Evolutionary conservation across 1,140 invertebrate genomes (phyloP).

Genomic region (Trichonephila clavata): DNA sequence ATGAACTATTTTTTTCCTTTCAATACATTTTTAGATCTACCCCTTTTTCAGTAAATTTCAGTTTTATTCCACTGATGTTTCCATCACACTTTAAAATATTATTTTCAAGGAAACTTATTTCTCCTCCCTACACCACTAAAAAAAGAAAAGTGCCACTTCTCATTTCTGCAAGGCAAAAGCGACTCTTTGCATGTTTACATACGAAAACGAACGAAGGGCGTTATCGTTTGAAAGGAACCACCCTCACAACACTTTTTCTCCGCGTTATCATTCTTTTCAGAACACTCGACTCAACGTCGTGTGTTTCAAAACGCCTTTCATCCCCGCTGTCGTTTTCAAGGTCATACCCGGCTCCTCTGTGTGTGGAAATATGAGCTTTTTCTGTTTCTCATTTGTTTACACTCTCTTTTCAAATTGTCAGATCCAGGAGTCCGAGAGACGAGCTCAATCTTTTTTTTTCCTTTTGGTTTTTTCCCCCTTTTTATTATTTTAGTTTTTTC

Average conservation of each 20-base stretch:
- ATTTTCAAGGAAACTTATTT: neutral
- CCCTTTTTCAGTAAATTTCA: too few relatives aligned
- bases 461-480: neutral
- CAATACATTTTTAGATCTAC: too few relatives aligned
- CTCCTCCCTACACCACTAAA: too few relatives aligned
- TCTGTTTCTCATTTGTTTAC: conserved; percentile 25
- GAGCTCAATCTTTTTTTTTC: neutral
- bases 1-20: too few relatives aligned
- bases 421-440: neutral
- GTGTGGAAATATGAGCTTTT: conserved; percentile 1
- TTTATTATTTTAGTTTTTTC: neutral
- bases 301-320: neutral
- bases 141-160: neutral
- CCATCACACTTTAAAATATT: too few relatives aligned
- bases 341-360: neutral
- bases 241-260: neutral
- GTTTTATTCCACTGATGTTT: too few relatives aligned
- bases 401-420: conserved; percentile 26
- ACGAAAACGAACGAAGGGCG: neutral
- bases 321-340: conserved; percentile 9
- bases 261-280: neutral
- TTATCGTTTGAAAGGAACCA: neutral
- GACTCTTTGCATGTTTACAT: neutral
- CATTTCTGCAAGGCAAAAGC: neutral
- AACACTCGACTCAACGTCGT: neutral